Percentiles rank a stretch among this genome's conserved stretches.
These are phyloP conservation scores for Scomber scombrus DNA, from an alignment of 2,113 vertebrate genomes.

Conservation along the genomic window DNA sequence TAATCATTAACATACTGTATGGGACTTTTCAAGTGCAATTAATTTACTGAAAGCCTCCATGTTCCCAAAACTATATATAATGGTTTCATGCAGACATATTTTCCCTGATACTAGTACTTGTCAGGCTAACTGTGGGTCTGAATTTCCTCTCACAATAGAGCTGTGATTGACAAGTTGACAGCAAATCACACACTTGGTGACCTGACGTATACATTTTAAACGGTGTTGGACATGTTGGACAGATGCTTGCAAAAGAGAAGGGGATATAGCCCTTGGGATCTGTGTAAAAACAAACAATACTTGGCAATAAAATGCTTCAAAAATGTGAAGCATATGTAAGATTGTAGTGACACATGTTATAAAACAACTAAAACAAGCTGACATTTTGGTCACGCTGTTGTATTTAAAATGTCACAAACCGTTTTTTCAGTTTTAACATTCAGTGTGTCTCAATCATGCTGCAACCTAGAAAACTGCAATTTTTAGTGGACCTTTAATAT, in stretches of 20 bases:
- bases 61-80: slow-evolving; percentile 23
- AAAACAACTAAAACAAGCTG: slow-evolving; percentile 45
- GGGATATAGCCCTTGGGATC: slow-evolving; percentile 46
- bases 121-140: slow-evolving; percentile 34
- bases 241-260: slow-evolving; percentile 64
- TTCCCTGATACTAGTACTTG: slow-evolving; percentile 38
- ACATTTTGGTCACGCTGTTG: slow-evolving; percentile 43
- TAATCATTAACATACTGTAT: slow-evolving; percentile 12
- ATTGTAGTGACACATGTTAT: slow-evolving; percentile 34
- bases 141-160: slow-evolving; percentile 44
- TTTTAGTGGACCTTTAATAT: slow-evolving; percentile 13
- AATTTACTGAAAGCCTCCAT: slow-evolving; percentile 27
- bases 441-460: slow-evolving; percentile 34
- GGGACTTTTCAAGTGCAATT: slow-evolving; percentile 4
- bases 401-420: slow-evolving; percentile 56
- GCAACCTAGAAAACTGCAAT: slow-evolving; percentile 24
- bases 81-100: slow-evolving; percentile 8
- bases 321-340: slow-evolving; percentile 63
- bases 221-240: slow-evolving; percentile 52
- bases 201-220: slow-evolving; percentile 71
- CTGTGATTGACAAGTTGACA: slow-evolving; percentile 74
- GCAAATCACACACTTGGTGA: slow-evolving; percentile 68
- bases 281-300: slow-evolving; percentile 45
- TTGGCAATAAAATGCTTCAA: slow-evolving; percentile 50
- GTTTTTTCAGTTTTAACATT: slow-evolving; percentile 31